Evolutionary conservation across 1,140 invertebrate species (phyloP), one percentile per base, ranked within the genome.

Genomic region (Lordiphosa stackelbergi): DNA sequence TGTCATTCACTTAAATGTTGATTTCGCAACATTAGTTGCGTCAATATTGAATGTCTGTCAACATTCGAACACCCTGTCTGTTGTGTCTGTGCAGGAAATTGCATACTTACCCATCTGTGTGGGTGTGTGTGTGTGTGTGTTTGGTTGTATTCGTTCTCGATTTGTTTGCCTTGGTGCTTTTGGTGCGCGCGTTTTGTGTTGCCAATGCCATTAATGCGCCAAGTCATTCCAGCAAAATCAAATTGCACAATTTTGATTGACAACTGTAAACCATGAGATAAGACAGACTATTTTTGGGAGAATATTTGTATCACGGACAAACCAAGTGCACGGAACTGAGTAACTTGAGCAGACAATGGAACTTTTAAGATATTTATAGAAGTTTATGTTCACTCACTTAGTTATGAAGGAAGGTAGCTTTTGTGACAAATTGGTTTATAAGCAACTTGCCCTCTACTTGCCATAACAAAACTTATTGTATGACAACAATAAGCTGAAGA

Each of bases 221-320:
- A 58, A 69, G 58, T 78, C 43, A 52, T 46, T 72, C 46, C 42
- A 53, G 16, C 22, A 31, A 75, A 77, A 74, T 75, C 66, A 51
- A 56, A 79, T 79, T 46, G 56, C 60, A 49, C 49, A 66, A 77
- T 66, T 69, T 55, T 81, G 74, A 79, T 81, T 79, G 74, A 60
- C 75, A 70, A 31, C 31, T 24, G 31, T 41, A 38, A 69, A 54
- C 61, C 66, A 63, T 63, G 70, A 42, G 40, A 37, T 40, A 36
- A 19, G 40, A 66, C 43, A 37, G 57, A 53, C 65, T 53, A 68
- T 78, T 73, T 54, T 54, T 40, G 16, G 59, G 47, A 36, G 13
- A 31, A 24, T 13, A 31, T 8, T 31, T 31, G 7, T 8, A 2
- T 31, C 28, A 31, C 2, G 28, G 28, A 3, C 28, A 8, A 8